phyloP scores from a whole-genome alignment of 2,113 vertebrate genomes.

The Eonycteris spelaea region DNA sequence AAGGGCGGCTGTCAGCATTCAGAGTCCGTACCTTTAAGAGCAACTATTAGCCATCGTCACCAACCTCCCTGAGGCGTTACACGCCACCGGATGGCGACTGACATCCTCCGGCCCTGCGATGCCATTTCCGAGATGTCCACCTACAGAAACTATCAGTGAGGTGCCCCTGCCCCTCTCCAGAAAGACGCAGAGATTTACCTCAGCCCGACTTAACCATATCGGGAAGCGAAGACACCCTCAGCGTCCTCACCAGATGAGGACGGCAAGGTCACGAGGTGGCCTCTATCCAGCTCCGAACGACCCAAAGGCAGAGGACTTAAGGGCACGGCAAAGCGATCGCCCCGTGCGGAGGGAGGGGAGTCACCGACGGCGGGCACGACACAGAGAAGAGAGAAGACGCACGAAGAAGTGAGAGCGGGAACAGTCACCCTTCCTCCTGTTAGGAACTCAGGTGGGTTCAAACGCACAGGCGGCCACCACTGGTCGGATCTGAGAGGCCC shows the following conservation, averaged over 20 bases:
- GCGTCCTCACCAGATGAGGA: background rate
- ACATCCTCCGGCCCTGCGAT: background rate
- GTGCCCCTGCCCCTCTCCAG: background rate
- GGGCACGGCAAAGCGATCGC: background rate
- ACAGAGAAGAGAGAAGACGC: background rate
- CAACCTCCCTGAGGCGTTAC: accelerated
- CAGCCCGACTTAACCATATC: background rate
- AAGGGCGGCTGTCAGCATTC: background rate
- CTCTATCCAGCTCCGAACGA: background rate
- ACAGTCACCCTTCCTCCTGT: background rate
- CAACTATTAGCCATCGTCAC: background rate
- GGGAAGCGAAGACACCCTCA: background rate
- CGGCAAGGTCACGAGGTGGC: background rate
- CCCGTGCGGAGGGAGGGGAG: too few species aligned
- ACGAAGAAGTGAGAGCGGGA: background rate
- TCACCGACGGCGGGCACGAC: background rate
- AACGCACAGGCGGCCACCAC: background rate
- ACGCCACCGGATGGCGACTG: background rate
- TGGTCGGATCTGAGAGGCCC: background rate
- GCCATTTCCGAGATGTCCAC: background rate
- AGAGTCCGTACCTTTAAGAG: background rate
- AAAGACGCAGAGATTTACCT: background rate
- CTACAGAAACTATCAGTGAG: background rate
- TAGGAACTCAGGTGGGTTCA: background rate
- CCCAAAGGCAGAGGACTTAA: background rate